phyloP scores from a whole-genome alignment of 2,797 vertebrate genomes.

The Perodicticus potto region DNA sequence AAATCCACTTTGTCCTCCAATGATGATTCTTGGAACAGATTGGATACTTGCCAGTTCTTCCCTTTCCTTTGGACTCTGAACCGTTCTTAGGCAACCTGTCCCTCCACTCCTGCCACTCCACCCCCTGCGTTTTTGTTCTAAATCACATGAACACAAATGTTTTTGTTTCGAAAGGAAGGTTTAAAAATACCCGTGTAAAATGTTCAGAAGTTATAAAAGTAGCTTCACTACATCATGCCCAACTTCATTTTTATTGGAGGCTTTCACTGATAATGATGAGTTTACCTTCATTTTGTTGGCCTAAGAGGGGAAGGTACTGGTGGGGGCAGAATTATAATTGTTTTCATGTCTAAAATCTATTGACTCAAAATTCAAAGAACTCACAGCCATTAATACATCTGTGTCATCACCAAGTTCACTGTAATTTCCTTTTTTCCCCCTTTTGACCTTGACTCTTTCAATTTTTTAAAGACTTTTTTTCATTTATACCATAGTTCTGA shows the following conservation, averaged over 20 bases:
- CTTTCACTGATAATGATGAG: background rate
- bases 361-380: constrained; percentile 19
- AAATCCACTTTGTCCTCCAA: background rate
- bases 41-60: background rate
- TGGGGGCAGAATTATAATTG: background rate
- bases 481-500: constrained; percentile 16
- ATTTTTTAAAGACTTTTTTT: background rate
- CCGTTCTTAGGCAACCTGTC: background rate
- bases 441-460: background rate
- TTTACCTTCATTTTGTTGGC: background rate
- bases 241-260: background rate
- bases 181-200: background rate
- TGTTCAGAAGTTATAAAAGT: constrained; percentile 42
- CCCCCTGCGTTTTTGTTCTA: background rate
- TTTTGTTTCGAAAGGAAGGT: constrained; percentile 36
- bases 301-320: background rate
- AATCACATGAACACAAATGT: background rate
- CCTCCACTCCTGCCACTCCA: too few species aligned
- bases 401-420: background rate
- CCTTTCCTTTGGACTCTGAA: constrained; percentile 42
- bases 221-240: background rate
- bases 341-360: constrained; percentile 13
- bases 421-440: background rate
- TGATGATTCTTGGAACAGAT: background rate
- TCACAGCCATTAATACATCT: constrained; percentile 26